Evolutionary conservation across 2,888 invertebrate species (phyloP), one percentile per base, ranked within the genome.

Genomic region (Anorthoa munda): DNA sequence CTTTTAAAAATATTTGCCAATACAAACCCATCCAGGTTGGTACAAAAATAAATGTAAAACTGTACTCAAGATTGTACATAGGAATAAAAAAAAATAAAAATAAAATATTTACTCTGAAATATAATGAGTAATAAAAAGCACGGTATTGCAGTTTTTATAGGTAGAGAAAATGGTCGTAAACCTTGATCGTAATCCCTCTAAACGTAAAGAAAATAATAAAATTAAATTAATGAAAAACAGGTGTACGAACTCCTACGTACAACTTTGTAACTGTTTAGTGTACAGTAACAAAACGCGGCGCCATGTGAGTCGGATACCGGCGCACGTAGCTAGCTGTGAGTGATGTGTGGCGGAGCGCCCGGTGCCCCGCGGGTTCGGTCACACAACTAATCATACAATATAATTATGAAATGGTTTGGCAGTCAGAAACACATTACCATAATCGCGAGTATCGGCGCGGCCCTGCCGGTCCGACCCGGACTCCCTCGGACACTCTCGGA

Each of bases 361-460:
- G n/a, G n/a, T n/a, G n/a, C n/a, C 26, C 31, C 31, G 31, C 12
- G 13, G 12, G 13, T 18, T 63, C 46, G 13, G 4, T 15, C 21
- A 61, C 70, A 46, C 50, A 56, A 58, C 63, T 0, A 56, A 63
- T 63, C 26, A 73, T 45, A 58, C 45, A 45, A 73, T 45, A 58
- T 26, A 45, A 72, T 51, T 63, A 56, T 15, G 55, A 56, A 73
- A 26, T 58, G 56, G 23, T 75, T 51, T 39, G 50, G 68, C 46
- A 63, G 66, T 58, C 66, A 46, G 53, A 56, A 74, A 50, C 23
- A 31, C 26, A 74, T 79, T 66, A 79, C 31, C 66, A 74, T 74
- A 60, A 74, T 66, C 63, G 66, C 58, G 45, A 48, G 17, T 55
- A 69, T 39, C 48, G 53, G 46, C 56, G 63, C 39, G 78, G 26